phyloP scores from a whole-genome alignment of 2,797 vertebrate genomes.

The Amblyopsis hoosieri region DNA sequence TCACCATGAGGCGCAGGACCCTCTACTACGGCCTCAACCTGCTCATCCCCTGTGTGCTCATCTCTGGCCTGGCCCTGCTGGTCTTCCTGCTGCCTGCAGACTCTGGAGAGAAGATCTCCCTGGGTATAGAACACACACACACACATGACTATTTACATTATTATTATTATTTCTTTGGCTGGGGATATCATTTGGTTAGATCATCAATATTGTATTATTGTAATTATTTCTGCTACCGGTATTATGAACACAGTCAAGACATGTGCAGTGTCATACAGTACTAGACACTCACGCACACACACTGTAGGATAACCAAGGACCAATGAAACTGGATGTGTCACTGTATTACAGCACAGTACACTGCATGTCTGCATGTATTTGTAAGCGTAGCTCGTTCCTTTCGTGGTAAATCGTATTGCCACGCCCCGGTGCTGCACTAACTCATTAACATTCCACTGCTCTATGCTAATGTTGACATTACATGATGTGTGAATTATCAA shows the following conservation, averaged over 20 bases:
- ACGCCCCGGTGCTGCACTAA: constrained; percentile 3
- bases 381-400: constrained; percentile 10
- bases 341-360: no score
- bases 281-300: no score
- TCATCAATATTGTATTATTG: no score
- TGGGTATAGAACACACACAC: constrained; percentile 73
- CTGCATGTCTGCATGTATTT: neutral
- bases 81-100: constrained; percentile 92
- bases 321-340: constrained; percentile 7
- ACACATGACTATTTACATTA: neutral
- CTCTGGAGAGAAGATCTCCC: constrained; percentile 92
- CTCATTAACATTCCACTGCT: constrained; percentile 25
- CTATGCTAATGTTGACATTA: constrained; percentile 58
- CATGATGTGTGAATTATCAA: constrained; percentile 26
- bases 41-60: constrained; percentile 90
- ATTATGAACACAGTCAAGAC: no score
- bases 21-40: constrained; percentile 92
- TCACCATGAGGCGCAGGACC: constrained; percentile 88
- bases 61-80: constrained; percentile 88
- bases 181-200: no score
- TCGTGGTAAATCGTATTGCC: constrained; percentile 14
- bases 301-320: neutral
- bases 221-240: no score
- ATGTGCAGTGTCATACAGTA: no score
- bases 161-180: no score